These are phyloP conservation scores for Centropus bengalensis DNA, from an alignment of 2,113 vertebrate genomes.

Conservation along the genomic window DNA sequence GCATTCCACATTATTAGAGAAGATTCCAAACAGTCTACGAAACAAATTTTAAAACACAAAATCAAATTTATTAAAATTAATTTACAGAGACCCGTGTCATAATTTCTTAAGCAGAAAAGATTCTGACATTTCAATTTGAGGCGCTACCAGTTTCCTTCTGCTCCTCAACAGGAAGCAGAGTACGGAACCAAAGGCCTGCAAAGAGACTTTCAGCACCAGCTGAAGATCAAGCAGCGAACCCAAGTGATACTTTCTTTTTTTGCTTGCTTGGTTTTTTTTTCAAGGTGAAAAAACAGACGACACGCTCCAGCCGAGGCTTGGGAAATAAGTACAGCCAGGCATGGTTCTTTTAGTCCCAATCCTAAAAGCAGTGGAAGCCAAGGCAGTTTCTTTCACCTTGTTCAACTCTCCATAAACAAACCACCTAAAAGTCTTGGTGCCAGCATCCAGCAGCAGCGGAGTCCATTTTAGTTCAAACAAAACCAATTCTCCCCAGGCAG, in stretches of 20 bases:
- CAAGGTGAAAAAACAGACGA: background rate
- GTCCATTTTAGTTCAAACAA: background rate
- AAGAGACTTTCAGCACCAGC: background rate
- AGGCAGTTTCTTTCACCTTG: background rate
- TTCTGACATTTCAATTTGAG: conserved; percentile 1
- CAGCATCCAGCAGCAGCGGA: background rate
- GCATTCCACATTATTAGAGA: background rate
- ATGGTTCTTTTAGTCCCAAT: background rate
- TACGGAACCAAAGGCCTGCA: background rate
- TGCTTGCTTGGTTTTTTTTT: background rate
- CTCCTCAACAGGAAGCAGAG: background rate
- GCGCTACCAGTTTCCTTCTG: background rate
- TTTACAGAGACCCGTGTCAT: background rate
- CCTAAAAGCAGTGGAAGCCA: background rate
- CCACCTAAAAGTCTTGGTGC: background rate
- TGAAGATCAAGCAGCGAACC: background rate
- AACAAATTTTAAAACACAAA: background rate
- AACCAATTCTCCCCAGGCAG: background rate
- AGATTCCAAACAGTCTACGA: background rate
- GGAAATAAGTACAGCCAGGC: background rate
- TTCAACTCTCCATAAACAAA: background rate
- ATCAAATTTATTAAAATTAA: background rate
- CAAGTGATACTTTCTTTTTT: background rate
- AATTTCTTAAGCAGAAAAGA: background rate
- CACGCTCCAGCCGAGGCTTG: background rate